These are phyloP conservation scores for Cydia pomonella DNA, from an alignment of 1,140 invertebrate genomes.

Conservation along the genomic window DNA sequence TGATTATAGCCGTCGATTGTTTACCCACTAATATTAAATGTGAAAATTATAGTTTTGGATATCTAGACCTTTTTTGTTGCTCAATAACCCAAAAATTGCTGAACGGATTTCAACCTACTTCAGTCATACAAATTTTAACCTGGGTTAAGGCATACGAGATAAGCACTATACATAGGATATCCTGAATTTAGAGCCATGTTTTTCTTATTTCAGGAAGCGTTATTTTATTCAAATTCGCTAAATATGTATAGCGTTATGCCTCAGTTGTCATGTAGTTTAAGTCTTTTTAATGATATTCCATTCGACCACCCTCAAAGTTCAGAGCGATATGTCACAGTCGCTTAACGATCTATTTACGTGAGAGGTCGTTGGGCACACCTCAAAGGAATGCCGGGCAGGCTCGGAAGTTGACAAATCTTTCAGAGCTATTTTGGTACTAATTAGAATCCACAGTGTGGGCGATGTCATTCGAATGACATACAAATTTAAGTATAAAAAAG, in stretches of 20 bases:
- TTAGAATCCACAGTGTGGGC: conserved; percentile 66
- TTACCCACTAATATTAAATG: too few species aligned
- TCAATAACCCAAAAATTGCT: too few species aligned
- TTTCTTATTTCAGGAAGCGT: conserved; percentile 12
- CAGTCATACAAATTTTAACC: too few species aligned
- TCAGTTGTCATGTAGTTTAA: conserved; percentile 25
- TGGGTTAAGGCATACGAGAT: not conserved
- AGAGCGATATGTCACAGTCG: conserved; percentile 61
- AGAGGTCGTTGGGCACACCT: conserved; percentile 49
- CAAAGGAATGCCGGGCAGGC: conserved; percentile 68
- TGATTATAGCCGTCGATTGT: too few species aligned
- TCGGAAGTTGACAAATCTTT: conserved; percentile 78
- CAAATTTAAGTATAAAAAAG: conserved; percentile 39
- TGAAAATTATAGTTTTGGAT: too few species aligned
- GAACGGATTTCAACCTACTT: too few species aligned
- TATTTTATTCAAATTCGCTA: conserved; percentile 21
- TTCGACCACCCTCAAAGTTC: conserved; percentile 58
- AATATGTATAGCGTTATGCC: conserved; percentile 18
- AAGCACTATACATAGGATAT: not conserved
- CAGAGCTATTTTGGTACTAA: conserved; percentile 78
- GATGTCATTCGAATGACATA: conserved; percentile 51
- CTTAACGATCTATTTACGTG: conserved; percentile 70
- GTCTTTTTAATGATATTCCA: conserved; percentile 16
- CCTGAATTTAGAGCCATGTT: not conserved
- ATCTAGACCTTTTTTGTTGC: too few species aligned